Percentiles rank a stretch among this genome's conserved stretches.
Conservation (phyloP, 2,113 vertebrate genomes). For the Paracyprichromis sp. region DNA sequence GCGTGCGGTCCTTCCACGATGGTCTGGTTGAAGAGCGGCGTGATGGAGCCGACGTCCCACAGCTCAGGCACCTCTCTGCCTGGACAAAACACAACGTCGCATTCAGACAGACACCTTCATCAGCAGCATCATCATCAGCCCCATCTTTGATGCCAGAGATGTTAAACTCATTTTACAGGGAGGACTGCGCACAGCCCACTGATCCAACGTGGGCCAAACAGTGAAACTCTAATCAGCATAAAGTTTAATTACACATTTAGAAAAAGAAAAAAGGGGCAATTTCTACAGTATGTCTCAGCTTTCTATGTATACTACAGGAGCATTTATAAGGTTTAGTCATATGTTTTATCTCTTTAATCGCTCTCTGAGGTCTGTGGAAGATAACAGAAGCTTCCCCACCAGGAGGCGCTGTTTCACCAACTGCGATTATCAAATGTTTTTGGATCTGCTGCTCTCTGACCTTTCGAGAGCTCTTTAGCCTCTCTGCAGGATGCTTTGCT, state of each 20-base stretch:
- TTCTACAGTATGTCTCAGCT: rapidly evolving
- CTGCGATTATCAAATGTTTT: rapidly evolving
- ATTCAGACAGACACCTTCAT: not conserved
- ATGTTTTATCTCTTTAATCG: rapidly evolving
- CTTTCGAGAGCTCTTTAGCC: not conserved
- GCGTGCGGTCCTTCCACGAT: conserved; percentile 50
- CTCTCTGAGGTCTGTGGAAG: not conserved
- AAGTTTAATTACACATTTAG: not conserved
- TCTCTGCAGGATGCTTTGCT: not conserved
- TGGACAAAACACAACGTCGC: conserved; percentile 22
- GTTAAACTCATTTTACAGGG: not conserved
- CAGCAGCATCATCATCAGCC: not conserved
- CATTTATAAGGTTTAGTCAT: not conserved
- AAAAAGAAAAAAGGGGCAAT: not conserved
- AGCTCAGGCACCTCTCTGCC: conserved; percentile 54
- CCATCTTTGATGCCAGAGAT: not conserved
- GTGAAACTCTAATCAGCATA: rapidly evolving
- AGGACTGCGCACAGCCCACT: rapidly evolving
- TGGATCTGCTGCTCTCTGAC: not conserved
- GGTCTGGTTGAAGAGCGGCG: conserved; percentile 71
- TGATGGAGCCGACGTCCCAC: conserved; percentile 58
- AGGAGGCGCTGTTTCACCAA: not conserved
- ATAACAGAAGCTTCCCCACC: not conserved
- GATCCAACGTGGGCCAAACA: rapidly evolving
- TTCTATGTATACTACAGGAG: not conserved